Evolutionary conservation across 2,888 invertebrate genomes (phyloP).

Genomic region (Tetragonisca angustula): DNA sequence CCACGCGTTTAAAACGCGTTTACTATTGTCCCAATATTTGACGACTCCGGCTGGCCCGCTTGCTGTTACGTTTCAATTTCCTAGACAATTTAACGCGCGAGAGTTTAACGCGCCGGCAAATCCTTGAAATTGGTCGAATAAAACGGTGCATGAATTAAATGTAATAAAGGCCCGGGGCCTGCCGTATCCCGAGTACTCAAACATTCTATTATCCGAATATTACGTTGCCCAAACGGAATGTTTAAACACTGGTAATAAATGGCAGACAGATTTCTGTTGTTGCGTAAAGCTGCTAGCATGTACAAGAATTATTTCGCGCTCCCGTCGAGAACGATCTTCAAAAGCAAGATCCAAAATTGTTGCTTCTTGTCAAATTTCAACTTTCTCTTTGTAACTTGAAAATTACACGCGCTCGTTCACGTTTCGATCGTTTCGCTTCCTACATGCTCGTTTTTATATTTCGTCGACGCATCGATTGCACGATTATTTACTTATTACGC

Average conservation of each 20-base stretch:
- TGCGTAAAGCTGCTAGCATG: too few relatives aligned
- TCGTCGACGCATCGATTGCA: too few relatives aligned
- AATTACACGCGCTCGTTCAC: too few relatives aligned
- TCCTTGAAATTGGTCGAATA: not conserved
- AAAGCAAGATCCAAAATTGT: not conserved
- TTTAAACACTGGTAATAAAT: too few relatives aligned
- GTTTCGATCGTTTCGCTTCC: too few relatives aligned
- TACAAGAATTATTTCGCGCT: not conserved
- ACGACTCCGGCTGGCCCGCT: not conserved
- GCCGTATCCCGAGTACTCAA: too few relatives aligned
- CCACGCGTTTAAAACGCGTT: not conserved
- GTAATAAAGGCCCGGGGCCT: not conserved
- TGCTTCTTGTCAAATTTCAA: not conserved
- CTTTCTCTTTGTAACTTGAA: too few relatives aligned
- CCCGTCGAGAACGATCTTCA: not conserved
- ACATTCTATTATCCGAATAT: too few relatives aligned
- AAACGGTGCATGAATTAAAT: not conserved
- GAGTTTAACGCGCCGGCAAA: not conserved
- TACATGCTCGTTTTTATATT: too few relatives aligned
- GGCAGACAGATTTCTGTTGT: too few relatives aligned
- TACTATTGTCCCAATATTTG: conserved; percentile 15
- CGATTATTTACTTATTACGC: too few relatives aligned
- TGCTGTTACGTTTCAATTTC: not conserved
- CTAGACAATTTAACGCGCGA: not conserved
- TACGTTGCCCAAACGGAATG: too few relatives aligned